Conservation (phyloP, 2,888 invertebrate species). For the Luperina nickerlii region DNA sequence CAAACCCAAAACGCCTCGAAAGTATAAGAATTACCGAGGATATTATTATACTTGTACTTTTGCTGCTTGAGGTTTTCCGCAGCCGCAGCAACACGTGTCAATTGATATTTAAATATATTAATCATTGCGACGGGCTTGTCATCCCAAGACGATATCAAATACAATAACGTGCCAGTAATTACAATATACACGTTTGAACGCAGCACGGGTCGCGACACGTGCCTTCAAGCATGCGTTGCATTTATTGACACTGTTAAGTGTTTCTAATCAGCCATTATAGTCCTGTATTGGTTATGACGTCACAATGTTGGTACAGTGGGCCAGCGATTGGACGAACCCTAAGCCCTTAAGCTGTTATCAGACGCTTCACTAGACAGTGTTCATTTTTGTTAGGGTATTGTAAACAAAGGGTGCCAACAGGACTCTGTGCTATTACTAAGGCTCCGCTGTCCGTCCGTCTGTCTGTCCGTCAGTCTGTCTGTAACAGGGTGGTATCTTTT, state of each 20-base stretch:
- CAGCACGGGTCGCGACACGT: conserved; percentile 42
- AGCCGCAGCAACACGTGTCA: background rate
- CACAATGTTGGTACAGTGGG: background rate
- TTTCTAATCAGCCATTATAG: conserved; percentile 25
- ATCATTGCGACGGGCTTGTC: conserved; percentile 19
- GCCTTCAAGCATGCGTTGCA: conserved; percentile 32
- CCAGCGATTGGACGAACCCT: background rate
- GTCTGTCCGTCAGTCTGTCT: too few relatives aligned
- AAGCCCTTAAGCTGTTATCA: background rate
- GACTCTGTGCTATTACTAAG: too few relatives aligned
- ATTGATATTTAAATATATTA: conserved; percentile 33
- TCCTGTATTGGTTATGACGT: conserved; percentile 5
- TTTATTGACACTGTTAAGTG: conserved; percentile 43
- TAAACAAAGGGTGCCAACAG: background rate
- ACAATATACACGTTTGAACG: conserved; percentile 46
- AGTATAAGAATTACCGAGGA: background rate
- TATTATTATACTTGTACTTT: background rate
- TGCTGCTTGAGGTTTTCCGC: background rate
- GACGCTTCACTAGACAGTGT: background rate
- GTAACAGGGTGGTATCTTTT: too few relatives aligned
- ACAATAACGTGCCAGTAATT: conserved; percentile 47
- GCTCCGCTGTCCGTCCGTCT: too few relatives aligned
- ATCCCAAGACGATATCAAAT: conserved; percentile 11
- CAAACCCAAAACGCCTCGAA: background rate
- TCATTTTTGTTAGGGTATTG: background rate